Percentiles rank a stretch among this genome's conserved stretches.
phyloP scores from a whole-genome alignment of 2,888 invertebrate species.

The Caenorhabditis afra region DNA sequence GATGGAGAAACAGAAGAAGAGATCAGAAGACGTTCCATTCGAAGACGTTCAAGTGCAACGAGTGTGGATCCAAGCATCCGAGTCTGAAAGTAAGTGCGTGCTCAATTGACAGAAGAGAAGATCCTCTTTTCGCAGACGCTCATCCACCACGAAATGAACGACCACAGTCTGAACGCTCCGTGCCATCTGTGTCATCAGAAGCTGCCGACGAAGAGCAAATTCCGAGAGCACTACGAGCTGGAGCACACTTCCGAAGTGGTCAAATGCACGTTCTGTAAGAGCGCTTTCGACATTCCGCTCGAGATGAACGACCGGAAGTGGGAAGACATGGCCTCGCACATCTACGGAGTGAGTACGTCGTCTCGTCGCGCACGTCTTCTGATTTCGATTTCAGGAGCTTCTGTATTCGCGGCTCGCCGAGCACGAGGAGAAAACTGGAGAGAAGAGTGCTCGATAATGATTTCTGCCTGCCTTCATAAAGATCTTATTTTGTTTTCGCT shows the following conservation, averaged over 20 bases:
- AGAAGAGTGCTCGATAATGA: slow-evolving; percentile 6
- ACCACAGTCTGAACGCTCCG: slow-evolving; percentile 28
- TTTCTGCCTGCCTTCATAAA: slow-evolving; percentile 5
- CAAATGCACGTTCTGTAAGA: slow-evolving; percentile 50
- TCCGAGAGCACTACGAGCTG: slow-evolving; percentile 39
- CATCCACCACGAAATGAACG: slow-evolving; percentile 51
- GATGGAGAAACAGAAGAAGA: slow-evolving; percentile 6
- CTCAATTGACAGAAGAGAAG: not conserved
- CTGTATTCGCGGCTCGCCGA: slow-evolving; percentile 52
- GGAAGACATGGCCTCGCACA: slow-evolving; percentile 32
- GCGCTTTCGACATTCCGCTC: slow-evolving; percentile 33
- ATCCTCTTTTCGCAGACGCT: slow-evolving; percentile 19
- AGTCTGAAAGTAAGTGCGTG: slow-evolving; percentile 16
- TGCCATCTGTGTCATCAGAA: slow-evolving; percentile 37
- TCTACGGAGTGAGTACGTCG: slow-evolving; percentile 54
- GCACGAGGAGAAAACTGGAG: slow-evolving; percentile 17
- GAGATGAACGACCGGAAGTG: slow-evolving; percentile 40
- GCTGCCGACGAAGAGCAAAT: slow-evolving; percentile 22
- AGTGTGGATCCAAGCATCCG: slow-evolving; percentile 29
- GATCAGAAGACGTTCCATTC: not conserved
- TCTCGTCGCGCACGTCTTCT: not conserved
- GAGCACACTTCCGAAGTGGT: slow-evolving; percentile 39
- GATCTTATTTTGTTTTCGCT: not conserved
- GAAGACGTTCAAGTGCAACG: slow-evolving; percentile 22
- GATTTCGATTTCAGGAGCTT: slow-evolving; percentile 44